Percentiles rank a stretch among this genome's conserved stretches.
Conservation (phyloP, 2,113 vertebrate genomes). For the Nesogale talazaci region DNA sequence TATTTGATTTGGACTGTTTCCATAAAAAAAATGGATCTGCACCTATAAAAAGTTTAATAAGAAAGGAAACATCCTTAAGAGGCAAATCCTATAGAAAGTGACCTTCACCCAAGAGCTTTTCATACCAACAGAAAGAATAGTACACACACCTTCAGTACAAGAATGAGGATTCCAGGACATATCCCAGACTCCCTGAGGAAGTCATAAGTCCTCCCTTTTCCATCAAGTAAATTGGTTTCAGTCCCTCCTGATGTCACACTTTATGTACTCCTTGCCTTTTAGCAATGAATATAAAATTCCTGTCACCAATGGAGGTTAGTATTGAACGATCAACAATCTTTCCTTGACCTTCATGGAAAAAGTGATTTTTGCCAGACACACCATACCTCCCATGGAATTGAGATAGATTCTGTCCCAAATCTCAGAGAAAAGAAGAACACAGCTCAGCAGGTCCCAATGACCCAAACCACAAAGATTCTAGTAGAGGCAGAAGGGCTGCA, state of each 20-base stretch:
- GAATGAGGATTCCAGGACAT: not conserved
- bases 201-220: not conserved
- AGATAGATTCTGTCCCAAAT: not conserved
- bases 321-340: not conserved
- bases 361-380: not conserved
- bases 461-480: not conserved
- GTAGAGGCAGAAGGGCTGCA: not conserved
- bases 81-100: slow-evolving; percentile 31
- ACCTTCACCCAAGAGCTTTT: not conserved
- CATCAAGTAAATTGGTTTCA: not conserved
- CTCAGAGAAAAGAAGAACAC: not conserved
- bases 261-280: not conserved
- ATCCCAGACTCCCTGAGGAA: not conserved
- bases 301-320: not conserved
- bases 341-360: slow-evolving; percentile 7
- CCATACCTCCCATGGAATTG: not conserved
- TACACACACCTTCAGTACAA: not conserved
- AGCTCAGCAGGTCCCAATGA: not conserved
- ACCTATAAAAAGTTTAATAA: slow-evolving; percentile 54
- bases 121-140: not conserved
- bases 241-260: too few relatives aligned
- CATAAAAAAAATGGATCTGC: not conserved
- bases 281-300: not conserved
- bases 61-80: slow-evolving; percentile 42
- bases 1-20: slow-evolving; percentile 66